phyloP scores from a whole-genome alignment of 2,113 vertebrate genomes.

The Himantopus leucocephalus region DNA sequence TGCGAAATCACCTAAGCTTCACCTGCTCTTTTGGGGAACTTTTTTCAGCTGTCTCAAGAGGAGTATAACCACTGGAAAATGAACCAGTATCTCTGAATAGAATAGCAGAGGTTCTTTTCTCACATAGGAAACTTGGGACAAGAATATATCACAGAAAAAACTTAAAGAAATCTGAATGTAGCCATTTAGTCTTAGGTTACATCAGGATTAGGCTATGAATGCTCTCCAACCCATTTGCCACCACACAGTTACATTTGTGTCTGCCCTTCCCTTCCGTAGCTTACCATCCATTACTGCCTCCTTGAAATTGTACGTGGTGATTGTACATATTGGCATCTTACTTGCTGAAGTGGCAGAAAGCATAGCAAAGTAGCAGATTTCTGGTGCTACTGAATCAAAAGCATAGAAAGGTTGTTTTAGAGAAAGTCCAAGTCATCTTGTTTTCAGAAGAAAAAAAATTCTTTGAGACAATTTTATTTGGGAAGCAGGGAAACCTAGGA shows the following conservation, averaged over 20 bases:
- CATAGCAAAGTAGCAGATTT: neutral
- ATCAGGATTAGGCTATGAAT: neutral
- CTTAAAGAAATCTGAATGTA: neutral
- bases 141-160: neutral
- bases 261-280: neutral
- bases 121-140: neutral
- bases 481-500: neutral
- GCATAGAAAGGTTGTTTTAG: neutral
- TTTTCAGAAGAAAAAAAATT: neutral
- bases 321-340: neutral
- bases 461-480: neutral
- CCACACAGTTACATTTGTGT: neutral
- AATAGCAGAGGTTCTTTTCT: neutral
- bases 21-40: neutral
- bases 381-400: neutral
- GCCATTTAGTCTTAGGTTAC: neutral
- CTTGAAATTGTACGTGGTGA: neutral
- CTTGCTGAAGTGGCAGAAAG: neutral
- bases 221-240: neutral
- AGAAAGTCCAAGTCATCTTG: neutral
- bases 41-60: neutral
- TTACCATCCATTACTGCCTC: neutral
- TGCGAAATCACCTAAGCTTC: neutral
- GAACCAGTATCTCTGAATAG: neutral
- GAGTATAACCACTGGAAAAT: neutral